Evolutionary conservation across 2,888 invertebrate species (phyloP).

Genomic region (Lasioglossum zephyrum): DNA sequence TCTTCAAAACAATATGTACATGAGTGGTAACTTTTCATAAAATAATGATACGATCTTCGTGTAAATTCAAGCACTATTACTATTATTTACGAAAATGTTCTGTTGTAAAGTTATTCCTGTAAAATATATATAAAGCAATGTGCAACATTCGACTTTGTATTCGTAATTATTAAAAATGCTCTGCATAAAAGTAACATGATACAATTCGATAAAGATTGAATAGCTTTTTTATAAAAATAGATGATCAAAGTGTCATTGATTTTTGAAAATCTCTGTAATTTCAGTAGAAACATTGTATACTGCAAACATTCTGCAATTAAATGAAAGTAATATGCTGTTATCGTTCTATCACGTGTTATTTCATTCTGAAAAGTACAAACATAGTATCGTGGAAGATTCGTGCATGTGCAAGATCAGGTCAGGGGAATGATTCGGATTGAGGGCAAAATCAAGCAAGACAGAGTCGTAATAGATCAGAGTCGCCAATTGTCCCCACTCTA

Average conservation of each 20-base stretch:
- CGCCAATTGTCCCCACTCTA: too few species aligned
- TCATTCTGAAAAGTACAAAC: constrained; percentile 3
- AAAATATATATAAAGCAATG: constrained; percentile 29
- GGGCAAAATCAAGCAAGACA: too few species aligned
- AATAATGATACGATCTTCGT: constrained; percentile 28
- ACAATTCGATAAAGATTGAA: constrained; percentile 46
- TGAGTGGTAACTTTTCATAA: constrained; percentile 53
- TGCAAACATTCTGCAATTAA: constrained; percentile 18
- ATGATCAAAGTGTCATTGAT: constrained; percentile 21
- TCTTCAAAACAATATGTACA: constrained; percentile 58
- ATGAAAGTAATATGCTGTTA: constrained; percentile 28
- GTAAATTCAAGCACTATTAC: constrained; percentile 21
- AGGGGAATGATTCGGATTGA: too few species aligned
- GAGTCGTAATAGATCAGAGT: too few species aligned
- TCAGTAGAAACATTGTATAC: neutral
- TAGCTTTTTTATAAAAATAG: constrained; percentile 52
- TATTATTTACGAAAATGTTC: constrained; percentile 22
- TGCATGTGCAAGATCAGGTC: neutral
- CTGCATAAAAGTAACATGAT: constrained; percentile 47
- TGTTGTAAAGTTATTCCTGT: constrained; percentile 27
- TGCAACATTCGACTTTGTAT: constrained; percentile 29
- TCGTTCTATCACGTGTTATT: constrained; percentile 26
- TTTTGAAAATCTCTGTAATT: constrained; percentile 11
- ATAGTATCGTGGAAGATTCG: constrained; percentile 19
- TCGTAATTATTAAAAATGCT: constrained; percentile 12